Base-by-base conservation (phyloP, 2,888 invertebrate species). In the Coelopa pilipes region DNA sequence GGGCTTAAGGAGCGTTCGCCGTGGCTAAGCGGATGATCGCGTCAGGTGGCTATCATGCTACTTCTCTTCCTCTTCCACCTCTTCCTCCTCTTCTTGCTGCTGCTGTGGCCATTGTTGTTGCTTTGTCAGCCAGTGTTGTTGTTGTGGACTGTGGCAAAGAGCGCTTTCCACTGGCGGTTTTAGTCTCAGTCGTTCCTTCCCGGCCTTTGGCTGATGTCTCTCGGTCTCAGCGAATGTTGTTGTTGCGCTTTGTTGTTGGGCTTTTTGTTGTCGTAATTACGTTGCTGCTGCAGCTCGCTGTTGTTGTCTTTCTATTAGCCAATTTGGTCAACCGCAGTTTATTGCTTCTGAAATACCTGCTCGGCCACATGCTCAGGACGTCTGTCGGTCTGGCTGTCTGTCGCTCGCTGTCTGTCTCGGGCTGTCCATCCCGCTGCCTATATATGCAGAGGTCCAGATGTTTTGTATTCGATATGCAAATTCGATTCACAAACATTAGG, bases 381-480 rank as follows among this genome's bases (percentile, higher is more conserved):
- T 34, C 34, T 7, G 34, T 34, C 34, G 2, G 4, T 34, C 34
- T 50, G 70, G 19, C 50, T 15, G 46, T 12, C 60, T 63, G 50
- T 69, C 17, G 62, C 34, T 50, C 62, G 19, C 50, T 15, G 46
- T 12, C 60, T 63, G 50, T 69, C 17, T n/a, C 34, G 2, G 34
- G 2, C 34, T 34, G 34, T 34, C 34, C 34, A 34, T 34, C 34
- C 34, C 34, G 34, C 46, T 9, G 15, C 24, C 21, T 47, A 24
- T 70, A 19, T 69, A 19, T 47, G 21, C 59, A 24, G 4, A 50
- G 68, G 60, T 66, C 21, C 75, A 74, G 77, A 78, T 75, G 74
- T 74, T 60, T 67, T 66, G 72, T 21, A 62, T 74, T 74, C 72
- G 76, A 78, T 78, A 78, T 78, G 77, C 77, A 76, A 76, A 78